A percentile compares a stretch with the other conserved stretches of the same genome.
These are phyloP conservation scores for Parazoanthus swiftii DNA, from an alignment of 92 coral and sea anemone species.

Conservation along the genomic window DNA sequence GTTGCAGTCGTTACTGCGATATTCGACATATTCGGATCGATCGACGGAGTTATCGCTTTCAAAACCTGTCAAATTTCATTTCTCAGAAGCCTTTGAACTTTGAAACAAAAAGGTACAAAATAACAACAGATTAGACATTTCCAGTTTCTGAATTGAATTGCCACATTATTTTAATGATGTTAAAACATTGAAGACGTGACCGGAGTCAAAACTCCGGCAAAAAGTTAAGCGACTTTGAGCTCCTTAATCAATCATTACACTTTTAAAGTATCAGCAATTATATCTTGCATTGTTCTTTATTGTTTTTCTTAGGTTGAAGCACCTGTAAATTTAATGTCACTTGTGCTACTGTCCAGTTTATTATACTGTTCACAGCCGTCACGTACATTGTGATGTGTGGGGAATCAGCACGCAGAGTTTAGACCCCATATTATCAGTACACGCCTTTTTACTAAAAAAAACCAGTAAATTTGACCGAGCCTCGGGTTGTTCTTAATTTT, in stretches of 20 bases:
- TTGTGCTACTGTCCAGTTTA: no score
- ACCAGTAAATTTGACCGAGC: no score
- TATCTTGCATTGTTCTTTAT: not conserved
- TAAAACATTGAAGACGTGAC: not conserved
- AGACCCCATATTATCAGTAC: no score
- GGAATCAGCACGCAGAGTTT: no score
- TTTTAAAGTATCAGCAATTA: not conserved
- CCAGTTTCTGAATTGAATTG: not conserved
- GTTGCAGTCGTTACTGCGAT: not conserved
- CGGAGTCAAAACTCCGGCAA: not conserved
- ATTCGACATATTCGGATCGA: not conserved
- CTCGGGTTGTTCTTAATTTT: no score
- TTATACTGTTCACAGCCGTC: not conserved
- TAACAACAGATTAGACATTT: not conserved
- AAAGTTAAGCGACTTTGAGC: not conserved
- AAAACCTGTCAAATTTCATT: not conserved
- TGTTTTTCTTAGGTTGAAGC: not conserved
- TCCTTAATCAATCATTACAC: not conserved
- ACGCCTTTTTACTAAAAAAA: no score
- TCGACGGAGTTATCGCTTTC: not conserved
- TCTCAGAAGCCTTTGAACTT: not conserved
- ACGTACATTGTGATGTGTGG: not conserved
- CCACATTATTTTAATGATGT: not conserved
- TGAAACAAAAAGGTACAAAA: not conserved
- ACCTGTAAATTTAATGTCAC: constrained; percentile 4